Evolutionary conservation across 1,140 invertebrate species (phyloP).

Genomic region (Lasioglossum baleicum): DNA sequence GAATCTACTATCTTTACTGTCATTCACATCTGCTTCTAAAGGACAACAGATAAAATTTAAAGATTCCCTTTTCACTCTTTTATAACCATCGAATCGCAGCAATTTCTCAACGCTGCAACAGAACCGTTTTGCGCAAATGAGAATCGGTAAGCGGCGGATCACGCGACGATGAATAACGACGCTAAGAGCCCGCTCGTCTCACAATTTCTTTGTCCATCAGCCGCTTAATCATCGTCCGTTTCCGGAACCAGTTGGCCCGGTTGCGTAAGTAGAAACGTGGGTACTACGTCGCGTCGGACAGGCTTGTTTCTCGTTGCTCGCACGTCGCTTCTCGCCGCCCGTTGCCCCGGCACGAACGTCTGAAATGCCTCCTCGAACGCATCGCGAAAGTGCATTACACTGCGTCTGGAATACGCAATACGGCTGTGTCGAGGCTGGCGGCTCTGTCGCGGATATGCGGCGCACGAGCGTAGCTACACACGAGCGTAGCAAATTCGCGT

Average conservation of each 20-base stretch:
- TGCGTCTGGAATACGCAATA: conserved; percentile 25
- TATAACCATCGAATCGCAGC: no score
- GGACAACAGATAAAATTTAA: no score
- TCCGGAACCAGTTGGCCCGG: neutral
- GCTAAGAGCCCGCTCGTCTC: neutral
- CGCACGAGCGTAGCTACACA: conserved; percentile 1
- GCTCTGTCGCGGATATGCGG: neutral
- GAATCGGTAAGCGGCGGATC: no score
- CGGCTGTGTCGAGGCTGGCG: neutral
- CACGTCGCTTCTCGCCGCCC: neutral
- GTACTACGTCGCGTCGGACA: neutral
- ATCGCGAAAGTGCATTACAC: conserved; percentile 14
- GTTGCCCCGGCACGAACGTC: conserved; percentile 1
- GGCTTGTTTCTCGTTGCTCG: conserved; percentile 1
- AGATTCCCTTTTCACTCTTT: no score
- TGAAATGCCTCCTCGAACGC: conserved; percentile 8
- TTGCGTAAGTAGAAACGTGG: neutral
- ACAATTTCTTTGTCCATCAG: neutral
- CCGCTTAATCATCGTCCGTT: neutral
- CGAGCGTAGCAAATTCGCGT: conserved; percentile 18
- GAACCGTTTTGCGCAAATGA: no score
- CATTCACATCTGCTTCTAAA: no score
- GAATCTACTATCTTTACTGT: no score
- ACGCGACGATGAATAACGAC: neutral
- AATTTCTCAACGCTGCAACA: no score